These are phyloP conservation scores for Drosophila kurseongensis DNA, from an alignment of 1,140 invertebrate genomes.

Conservation along the genomic window DNA sequence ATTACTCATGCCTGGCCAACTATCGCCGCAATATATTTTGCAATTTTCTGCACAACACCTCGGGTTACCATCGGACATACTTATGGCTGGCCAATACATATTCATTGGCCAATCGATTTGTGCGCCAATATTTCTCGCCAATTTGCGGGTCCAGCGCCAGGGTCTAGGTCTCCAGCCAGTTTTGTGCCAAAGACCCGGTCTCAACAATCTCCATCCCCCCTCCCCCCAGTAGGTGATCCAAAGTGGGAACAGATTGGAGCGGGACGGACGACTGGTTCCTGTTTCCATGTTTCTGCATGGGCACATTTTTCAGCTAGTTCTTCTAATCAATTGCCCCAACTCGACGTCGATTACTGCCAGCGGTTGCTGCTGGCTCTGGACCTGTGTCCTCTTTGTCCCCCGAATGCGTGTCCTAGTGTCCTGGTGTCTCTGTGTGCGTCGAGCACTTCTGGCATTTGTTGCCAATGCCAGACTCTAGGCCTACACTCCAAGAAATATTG, in stretches of 20 bases:
- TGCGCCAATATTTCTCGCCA: constrained; percentile 68
- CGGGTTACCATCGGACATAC: constrained; percentile 59
- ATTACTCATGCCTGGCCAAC: constrained; percentile 59
- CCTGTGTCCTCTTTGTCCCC: neutral
- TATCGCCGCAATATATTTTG: constrained; percentile 66
- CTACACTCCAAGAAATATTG: constrained; percentile 13
- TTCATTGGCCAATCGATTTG: constrained; percentile 80
- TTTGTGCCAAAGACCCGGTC: constrained; percentile 17
- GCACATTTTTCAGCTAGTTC: constrained; percentile 63
- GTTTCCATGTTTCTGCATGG: constrained; percentile 31
- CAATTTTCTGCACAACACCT: constrained; percentile 74
- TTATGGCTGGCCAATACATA: constrained; percentile 61
- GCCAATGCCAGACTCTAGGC: constrained; percentile 38
- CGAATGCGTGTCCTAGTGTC: neutral
- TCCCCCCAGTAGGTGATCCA: neutral
- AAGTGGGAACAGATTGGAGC: constrained; percentile 17
- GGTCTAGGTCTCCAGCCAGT: constrained; percentile 48
- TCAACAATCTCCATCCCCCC: too few relatives aligned
- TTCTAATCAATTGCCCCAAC: constrained; percentile 72
- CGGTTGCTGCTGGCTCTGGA: constrained; percentile 37
- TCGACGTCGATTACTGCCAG: constrained; percentile 57
- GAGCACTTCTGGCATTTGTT: constrained; percentile 68
- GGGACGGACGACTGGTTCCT: constrained; percentile 27
- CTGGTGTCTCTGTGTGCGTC: constrained; percentile 38
- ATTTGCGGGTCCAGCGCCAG: constrained; percentile 54